Base-by-base conservation (phyloP, 1,140 invertebrate genomes). In the Heliconius melpomene region DNA sequence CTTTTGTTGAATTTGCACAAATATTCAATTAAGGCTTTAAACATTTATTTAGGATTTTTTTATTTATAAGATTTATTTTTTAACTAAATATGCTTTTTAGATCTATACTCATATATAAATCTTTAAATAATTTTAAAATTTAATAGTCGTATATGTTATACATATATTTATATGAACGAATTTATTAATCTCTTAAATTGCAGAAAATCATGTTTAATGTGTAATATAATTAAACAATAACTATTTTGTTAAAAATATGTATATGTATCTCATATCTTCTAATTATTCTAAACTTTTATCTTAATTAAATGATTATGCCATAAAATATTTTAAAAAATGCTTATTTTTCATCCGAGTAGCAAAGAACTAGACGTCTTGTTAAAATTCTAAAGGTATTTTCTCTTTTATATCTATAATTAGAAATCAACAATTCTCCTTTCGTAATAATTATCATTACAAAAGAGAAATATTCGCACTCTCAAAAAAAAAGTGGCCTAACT, bases 1-100 rank as follows among this genome's bases (percentile, higher is more conserved):
- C 9, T 66, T 66, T 66, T 29, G 60, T 66, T 66, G 3, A 66
- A 66, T 66, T 66, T 29, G 60, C 60, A 66, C 60, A 66, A 66
- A 66, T 26, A 66, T 26, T 8, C 11, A 29, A 26, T 57, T 66
- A 66, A 66, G 60, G 60, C 60, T 66, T 66, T 66, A 29, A 29
- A 66, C 13, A 8, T 66, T 66, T 66, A 16, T 29, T 29, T 26
- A 66, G 26, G 13, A 16, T 29, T 29, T 66, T 29, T 66, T 46
- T 46, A 46, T 5, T 60, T 26, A 23, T 60, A 60, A 26, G 57
- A 26, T n/a, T 60, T 23, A 66, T 26, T 66, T 29, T 57, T 26
- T 66, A 66, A 26, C 23, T 9, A 60, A 66, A 29, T 29, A 7
- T 26, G 57, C n/a, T 60, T 60, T 20, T 60, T 60, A 26, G 57